A percentile compares a stretch with the other conserved stretches of the same genome.
Conservation (phyloP, 1,140 invertebrate species). For the Nymphalis io region DNA sequence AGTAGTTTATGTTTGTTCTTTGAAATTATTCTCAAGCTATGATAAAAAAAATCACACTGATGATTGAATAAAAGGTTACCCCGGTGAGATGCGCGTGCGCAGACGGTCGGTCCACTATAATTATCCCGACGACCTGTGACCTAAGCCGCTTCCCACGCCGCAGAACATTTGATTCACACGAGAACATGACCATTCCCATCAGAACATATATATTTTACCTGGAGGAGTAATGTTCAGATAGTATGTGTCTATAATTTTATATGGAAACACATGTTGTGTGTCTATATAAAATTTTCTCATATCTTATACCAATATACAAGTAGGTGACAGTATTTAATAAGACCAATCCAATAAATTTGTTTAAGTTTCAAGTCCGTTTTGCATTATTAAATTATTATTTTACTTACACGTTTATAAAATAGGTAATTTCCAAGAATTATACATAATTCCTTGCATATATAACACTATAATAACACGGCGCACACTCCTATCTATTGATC, state of each 20-base stretch:
- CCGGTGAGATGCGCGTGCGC: constrained; percentile 48
- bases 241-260: background rate
- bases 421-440: background rate
- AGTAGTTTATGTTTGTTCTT: too few species aligned
- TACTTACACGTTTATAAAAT: background rate
- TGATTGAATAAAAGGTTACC: constrained; percentile 22
- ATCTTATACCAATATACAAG: too few species aligned
- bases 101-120: constrained; percentile 52
- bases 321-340: too few species aligned
- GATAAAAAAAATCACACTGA: background rate
- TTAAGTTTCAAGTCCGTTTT: too few species aligned
- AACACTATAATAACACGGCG: constrained; percentile 7
- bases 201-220: constrained; percentile 36
- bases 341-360: too few species aligned
- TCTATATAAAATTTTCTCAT: too few species aligned
- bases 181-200: constrained; percentile 68
- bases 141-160: constrained; percentile 62
- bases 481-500: constrained; percentile 43
- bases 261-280: background rate
- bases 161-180: constrained; percentile 62
- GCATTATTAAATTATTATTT: too few species aligned
- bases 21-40: too few species aligned
- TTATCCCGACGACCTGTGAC: constrained; percentile 73
- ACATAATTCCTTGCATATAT: background rate
- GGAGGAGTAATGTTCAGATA: background rate